A percentile compares a stretch with the other conserved stretches of the same genome.
Conservation (phyloP, 2,888 invertebrate genomes). For the Dasypogon diadema region DNA sequence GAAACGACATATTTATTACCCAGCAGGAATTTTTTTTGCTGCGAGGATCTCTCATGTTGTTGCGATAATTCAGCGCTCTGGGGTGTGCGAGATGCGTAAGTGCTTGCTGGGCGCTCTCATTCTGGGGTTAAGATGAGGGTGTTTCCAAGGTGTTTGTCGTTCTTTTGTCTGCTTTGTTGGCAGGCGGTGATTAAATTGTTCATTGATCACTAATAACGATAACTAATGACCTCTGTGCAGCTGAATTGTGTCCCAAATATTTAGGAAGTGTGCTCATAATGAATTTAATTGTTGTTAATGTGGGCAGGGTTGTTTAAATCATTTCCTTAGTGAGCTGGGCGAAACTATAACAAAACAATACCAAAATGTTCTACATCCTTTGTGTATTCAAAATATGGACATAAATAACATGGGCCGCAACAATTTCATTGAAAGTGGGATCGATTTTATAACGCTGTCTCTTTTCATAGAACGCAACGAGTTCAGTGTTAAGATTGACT, state of each 20-base stretch:
- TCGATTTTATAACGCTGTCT: too few species aligned
- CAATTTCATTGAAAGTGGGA: too few species aligned
- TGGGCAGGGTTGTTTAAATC: too few species aligned
- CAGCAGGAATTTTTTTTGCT: conserved; percentile 48
- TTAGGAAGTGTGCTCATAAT: too few species aligned
- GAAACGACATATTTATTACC: conserved; percentile 54
- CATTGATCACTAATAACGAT: conserved; percentile 39
- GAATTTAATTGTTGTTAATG: too few species aligned
- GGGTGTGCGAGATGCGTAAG: conserved; percentile 23
- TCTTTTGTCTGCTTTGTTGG: conserved; percentile 5
- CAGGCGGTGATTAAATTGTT: conserved; percentile 23
- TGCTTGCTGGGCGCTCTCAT: background rate
- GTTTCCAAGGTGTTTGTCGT: conserved; percentile 50
- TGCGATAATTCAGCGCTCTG: conserved; percentile 25
- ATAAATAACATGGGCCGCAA: too few species aligned
- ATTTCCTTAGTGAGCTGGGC: too few species aligned
- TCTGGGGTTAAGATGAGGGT: conserved; percentile 28
- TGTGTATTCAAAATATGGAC: too few species aligned
- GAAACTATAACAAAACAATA: too few species aligned
- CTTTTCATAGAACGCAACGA: too few species aligned
- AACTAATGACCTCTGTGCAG: conserved; percentile 19
- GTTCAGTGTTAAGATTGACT: too few species aligned
- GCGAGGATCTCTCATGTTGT: conserved; percentile 1
- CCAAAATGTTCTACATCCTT: too few species aligned
- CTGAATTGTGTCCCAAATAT: background rate